Evolutionary conservation across 2,113 vertebrate species (phyloP).

Genomic region (Coryphaenoides rupestris): DNA sequence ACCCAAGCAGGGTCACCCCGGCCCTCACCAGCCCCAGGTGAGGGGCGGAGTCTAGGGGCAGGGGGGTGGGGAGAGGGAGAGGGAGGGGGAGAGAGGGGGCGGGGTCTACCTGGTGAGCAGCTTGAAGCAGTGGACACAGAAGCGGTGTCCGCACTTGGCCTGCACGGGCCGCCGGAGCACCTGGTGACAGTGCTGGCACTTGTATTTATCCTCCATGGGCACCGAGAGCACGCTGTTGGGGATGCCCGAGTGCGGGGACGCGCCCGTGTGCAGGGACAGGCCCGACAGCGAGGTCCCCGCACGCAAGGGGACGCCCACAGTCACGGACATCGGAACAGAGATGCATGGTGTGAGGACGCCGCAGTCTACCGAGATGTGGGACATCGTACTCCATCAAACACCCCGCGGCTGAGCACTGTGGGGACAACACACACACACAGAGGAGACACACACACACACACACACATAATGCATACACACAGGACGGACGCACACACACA

Average conservation of each 20-base stretch:
- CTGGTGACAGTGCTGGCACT: constrained; percentile 85
- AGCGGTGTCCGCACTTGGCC: constrained; percentile 91
- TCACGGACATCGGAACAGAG: too few relatives aligned
- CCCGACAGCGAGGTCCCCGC: too few relatives aligned
- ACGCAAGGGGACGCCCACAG: too few relatives aligned
- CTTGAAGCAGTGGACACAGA: constrained; percentile 84
- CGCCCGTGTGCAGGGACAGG: too few relatives aligned
- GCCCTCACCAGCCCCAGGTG: too few relatives aligned
- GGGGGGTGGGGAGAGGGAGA: background rate
- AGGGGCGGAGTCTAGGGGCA: constrained; percentile 23
- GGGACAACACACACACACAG: constrained; percentile 1
- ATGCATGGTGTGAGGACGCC: constrained; percentile 27
- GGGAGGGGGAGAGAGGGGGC: background rate
- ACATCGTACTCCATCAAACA: constrained; percentile 64
- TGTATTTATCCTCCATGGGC: constrained; percentile 87
- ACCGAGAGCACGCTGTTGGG: constrained; percentile 83
- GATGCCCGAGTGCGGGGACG: too few relatives aligned
- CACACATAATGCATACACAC: background rate
- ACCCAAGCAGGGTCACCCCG: too few relatives aligned
- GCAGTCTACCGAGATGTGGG: constrained; percentile 71
- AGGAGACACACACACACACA: too few relatives aligned
- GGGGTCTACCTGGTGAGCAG: constrained; percentile 82
- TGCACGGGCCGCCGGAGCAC: constrained; percentile 87
- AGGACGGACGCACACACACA: background rate
- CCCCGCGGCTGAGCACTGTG: constrained; percentile 43